Conservation (phyloP, 2,113 vertebrate species). For the Butorides virescens region DNA sequence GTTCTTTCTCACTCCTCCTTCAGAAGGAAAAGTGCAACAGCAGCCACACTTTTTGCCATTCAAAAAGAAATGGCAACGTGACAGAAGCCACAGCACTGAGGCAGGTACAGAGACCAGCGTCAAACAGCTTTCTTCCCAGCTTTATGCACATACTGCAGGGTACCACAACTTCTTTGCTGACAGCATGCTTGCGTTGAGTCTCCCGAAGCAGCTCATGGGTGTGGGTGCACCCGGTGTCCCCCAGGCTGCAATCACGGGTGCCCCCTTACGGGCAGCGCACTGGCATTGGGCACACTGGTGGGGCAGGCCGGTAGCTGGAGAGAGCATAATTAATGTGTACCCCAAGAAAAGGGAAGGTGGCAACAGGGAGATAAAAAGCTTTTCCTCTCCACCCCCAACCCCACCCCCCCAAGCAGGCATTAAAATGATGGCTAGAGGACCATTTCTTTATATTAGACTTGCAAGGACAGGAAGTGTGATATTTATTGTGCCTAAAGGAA, state of each 20-base stretch:
- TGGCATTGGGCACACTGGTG: accelerated
- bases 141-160: not conserved
- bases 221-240: not conserved
- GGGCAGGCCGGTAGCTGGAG: not conserved
- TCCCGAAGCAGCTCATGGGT: accelerated
- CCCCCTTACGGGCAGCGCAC: not conserved
- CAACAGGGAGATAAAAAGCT: not conserved
- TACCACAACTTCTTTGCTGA: accelerated
- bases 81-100: not conserved
- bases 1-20: not conserved
- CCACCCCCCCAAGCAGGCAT: not conserved
- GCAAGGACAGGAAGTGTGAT: not conserved
- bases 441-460: not conserved
- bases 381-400: not conserved
- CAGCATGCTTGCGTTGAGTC: not conserved
- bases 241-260: not conserved
- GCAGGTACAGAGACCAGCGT: accelerated
- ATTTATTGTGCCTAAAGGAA: not conserved
- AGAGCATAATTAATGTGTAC: accelerated
- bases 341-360: not conserved
- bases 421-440: not conserved
- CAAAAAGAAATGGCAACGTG: not conserved
- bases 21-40: not conserved
- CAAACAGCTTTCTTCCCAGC: not conserved
- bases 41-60: not conserved